Conservation (phyloP, 2,797 vertebrate species). For the Bradypodion ventrale region DNA sequence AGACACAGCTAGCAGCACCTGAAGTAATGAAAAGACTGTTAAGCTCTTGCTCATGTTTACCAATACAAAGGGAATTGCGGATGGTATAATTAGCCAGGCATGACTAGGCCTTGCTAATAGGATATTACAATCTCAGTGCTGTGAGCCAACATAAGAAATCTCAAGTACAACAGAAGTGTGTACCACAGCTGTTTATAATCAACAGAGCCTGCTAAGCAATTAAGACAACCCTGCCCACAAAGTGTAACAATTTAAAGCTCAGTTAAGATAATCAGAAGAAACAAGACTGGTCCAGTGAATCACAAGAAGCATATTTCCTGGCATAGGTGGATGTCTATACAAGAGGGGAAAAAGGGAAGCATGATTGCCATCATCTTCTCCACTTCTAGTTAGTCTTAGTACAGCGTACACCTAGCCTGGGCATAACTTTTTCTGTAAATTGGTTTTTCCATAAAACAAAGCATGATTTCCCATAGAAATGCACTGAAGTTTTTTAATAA, state of each 20-base stretch:
- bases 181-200: neutral
- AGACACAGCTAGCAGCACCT: conserved; percentile 7
- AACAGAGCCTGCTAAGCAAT: conserved; percentile 16
- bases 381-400: neutral
- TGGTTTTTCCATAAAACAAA: too few species aligned
- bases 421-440: too few species aligned
- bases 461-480: too few species aligned
- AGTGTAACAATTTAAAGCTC: neutral
- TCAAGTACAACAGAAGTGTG: neutral
- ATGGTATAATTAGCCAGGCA: conserved; percentile 32
- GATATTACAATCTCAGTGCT: conserved; percentile 9
- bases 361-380: neutral
- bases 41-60: conserved; percentile 9
- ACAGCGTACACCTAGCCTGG: neutral
- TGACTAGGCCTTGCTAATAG: conserved; percentile 21
- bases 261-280: neutral
- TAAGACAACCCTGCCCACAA: neutral
- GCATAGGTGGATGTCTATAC: conserved; percentile 17
- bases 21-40: conserved; percentile 18
- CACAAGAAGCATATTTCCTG: neutral
- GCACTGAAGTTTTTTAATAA: too few species aligned
- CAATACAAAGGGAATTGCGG: conserved; percentile 7
- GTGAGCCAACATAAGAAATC: neutral
- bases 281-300: neutral
- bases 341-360: conserved; percentile 42